Conservation (phyloP, 30 jellyfish, hydroid and myxozoan species). For the Euphysa ruthae region DNA sequence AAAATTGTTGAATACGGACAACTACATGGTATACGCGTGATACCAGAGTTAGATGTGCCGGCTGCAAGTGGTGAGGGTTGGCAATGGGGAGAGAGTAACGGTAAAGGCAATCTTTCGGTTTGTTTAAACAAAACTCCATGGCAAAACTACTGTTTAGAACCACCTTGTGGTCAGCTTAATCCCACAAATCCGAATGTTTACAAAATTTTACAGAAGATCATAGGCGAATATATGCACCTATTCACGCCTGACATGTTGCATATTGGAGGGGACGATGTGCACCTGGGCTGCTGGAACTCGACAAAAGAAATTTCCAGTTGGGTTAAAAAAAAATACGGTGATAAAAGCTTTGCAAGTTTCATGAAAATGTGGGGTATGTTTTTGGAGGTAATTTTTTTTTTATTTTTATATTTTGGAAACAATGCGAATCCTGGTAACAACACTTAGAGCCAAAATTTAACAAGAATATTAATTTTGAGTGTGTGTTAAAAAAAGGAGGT, state of each 20-base stretch:
- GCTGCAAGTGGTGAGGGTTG: slow-evolving; percentile 90
- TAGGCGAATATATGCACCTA: slow-evolving; percentile 60
- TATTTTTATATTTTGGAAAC: no score
- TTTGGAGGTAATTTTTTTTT: slow-evolving; percentile 6
- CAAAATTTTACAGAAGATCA: slow-evolving; percentile 55
- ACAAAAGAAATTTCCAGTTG: slow-evolving; percentile 54
- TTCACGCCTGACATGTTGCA: slow-evolving; percentile 68
- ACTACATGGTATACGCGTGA: slow-evolving; percentile 67
- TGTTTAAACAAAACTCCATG: slow-evolving; percentile 77
- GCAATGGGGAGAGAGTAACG: slow-evolving; percentile 70
- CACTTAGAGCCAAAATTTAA: no score
- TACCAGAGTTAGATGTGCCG: slow-evolving; percentile 86
- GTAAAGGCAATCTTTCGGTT: slow-evolving; percentile 63
- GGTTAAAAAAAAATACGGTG: slow-evolving; percentile 38
- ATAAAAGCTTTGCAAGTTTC: slow-evolving; percentile 42
- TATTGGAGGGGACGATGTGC: slow-evolving; percentile 52
- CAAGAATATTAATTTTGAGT: no score
- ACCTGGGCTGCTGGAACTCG: slow-evolving; percentile 74
- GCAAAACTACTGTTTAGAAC: slow-evolving; percentile 79
- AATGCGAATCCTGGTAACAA: no score
- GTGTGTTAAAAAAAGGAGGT: no score
- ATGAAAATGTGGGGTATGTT: slow-evolving; percentile 78
- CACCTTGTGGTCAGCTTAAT: slow-evolving; percentile 87
- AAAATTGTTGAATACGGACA: slow-evolving; percentile 60
- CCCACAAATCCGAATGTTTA: slow-evolving; percentile 62